Percentiles rank a stretch among this genome's conserved stretches.
Conservation (phyloP, 2,797 vertebrate species). For the Myioborus miniatus region DNA sequence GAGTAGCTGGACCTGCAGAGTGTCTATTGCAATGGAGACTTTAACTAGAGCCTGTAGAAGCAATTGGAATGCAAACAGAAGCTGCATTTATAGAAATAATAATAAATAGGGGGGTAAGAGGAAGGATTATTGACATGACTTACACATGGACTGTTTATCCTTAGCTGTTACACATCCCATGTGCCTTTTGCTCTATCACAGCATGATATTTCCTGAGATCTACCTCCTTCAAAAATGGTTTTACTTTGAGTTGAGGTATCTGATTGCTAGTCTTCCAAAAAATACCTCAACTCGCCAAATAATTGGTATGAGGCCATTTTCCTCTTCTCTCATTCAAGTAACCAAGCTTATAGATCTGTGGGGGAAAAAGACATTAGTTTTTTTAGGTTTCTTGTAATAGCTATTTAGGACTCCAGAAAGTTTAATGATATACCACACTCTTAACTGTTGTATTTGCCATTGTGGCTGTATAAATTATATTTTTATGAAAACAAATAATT, state of each 20-base stretch:
- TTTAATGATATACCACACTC: background rate
- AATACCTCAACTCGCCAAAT: background rate
- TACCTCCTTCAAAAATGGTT: background rate
- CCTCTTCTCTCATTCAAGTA: background rate
- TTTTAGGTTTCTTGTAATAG: background rate
- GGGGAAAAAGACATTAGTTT: background rate
- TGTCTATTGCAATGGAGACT: background rate
- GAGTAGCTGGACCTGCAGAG: background rate
- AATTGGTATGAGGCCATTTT: background rate
- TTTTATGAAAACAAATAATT: background rate
- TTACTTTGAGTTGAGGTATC: background rate
- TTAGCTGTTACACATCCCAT: background rate
- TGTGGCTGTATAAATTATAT: background rate
- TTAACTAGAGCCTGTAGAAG: background rate
- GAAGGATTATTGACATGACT: background rate
- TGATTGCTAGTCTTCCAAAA: background rate
- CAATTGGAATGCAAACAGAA: background rate
- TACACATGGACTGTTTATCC: background rate
- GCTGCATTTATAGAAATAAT: background rate
- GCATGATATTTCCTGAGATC: background rate
- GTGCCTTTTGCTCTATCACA: conserved; percentile 11
- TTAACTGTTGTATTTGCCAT: background rate
- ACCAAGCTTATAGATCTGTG: background rate
- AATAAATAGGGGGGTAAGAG: background rate
- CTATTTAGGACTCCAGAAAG: background rate